Evolutionary conservation across 2,113 vertebrate genomes (phyloP).

Genomic region (Lasiurus borealis): DNA sequence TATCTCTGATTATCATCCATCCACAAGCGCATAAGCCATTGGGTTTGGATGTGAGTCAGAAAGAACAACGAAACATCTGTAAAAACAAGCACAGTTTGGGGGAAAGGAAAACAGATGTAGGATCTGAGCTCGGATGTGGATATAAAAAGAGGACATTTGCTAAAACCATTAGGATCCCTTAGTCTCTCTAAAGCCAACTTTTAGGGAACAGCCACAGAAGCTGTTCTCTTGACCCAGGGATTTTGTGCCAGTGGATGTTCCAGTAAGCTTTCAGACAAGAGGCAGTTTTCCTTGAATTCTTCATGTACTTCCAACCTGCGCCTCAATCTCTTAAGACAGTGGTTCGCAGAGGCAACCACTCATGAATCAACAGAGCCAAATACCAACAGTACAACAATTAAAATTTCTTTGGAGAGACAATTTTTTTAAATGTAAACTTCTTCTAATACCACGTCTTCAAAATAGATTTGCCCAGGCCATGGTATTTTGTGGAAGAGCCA

Average conservation of each 20-base stretch:
- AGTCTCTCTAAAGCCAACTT: neutral
- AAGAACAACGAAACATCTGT: neutral
- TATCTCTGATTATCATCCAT: slow-evolving; percentile 10
- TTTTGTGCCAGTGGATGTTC: neutral
- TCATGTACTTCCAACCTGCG: too few relatives aligned
- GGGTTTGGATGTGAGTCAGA: neutral
- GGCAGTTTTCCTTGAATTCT: neutral
- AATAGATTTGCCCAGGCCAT: too few relatives aligned
- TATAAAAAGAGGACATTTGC: neutral
- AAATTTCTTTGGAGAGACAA: too few relatives aligned
- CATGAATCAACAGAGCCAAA: too few relatives aligned
- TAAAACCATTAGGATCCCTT: neutral
- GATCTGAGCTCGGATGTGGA: neutral
- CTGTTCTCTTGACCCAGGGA: neutral
- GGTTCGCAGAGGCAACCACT: too few relatives aligned
- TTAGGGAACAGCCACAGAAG: neutral
- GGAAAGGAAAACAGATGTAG: neutral
- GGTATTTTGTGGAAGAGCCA: too few relatives aligned
- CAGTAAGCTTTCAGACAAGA: neutral
- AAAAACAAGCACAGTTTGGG: neutral
- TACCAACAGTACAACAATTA: too few relatives aligned
- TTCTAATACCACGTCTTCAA: too few relatives aligned
- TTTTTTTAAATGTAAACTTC: too few relatives aligned
- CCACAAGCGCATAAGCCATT: neutral
- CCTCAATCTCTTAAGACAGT: neutral